phyloP scores from a whole-genome alignment of 2,113 vertebrate species.

The Beaufortia kweichowensis region DNA sequence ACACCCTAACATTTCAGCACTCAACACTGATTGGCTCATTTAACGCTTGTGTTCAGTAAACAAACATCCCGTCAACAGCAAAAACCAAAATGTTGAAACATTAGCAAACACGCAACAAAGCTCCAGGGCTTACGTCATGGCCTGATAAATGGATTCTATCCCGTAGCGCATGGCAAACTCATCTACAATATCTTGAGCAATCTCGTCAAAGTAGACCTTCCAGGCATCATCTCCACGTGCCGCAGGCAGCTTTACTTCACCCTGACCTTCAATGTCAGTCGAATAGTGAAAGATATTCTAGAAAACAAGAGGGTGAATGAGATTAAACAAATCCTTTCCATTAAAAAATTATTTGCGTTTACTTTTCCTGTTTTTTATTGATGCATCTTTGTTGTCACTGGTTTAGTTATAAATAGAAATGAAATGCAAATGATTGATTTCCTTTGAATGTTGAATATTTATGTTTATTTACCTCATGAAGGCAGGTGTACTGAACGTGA shows the following conservation, averaged over 20 bases:
- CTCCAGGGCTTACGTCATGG: slow-evolving; percentile 89
- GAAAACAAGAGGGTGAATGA: slow-evolving; percentile 31
- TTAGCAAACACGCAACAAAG: not conserved
- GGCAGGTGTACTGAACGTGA: slow-evolving; percentile 92
- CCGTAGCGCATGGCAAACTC: slow-evolving; percentile 98
- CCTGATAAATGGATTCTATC: slow-evolving; percentile 95
- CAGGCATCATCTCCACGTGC: slow-evolving; percentile 91
- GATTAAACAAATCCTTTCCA: not conserved
- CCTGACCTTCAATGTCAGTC: slow-evolving; percentile 85
- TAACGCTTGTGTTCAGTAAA: too few relatives aligned
- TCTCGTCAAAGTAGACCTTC: slow-evolving; percentile 96
- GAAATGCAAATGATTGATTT: too few relatives aligned
- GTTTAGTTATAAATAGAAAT: too few relatives aligned
- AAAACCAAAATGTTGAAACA: not conserved
- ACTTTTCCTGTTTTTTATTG: too few relatives aligned
- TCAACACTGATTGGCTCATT: too few relatives aligned
- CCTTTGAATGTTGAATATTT: too few relatives aligned
- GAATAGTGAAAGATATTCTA: slow-evolving; percentile 92
- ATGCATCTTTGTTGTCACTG: too few relatives aligned
- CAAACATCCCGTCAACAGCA: not conserved
- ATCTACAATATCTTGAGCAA: slow-evolving; percentile 92
- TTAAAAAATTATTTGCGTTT: not conserved
- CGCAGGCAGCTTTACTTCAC: slow-evolving; percentile 84
- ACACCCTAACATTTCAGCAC: too few relatives aligned
- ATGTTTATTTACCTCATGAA: slow-evolving; percentile 83